A percentile compares a stretch with the other conserved stretches of the same genome.
Conservation (phyloP, 1,140 invertebrate genomes). For the Trachelipus rathkii region DNA sequence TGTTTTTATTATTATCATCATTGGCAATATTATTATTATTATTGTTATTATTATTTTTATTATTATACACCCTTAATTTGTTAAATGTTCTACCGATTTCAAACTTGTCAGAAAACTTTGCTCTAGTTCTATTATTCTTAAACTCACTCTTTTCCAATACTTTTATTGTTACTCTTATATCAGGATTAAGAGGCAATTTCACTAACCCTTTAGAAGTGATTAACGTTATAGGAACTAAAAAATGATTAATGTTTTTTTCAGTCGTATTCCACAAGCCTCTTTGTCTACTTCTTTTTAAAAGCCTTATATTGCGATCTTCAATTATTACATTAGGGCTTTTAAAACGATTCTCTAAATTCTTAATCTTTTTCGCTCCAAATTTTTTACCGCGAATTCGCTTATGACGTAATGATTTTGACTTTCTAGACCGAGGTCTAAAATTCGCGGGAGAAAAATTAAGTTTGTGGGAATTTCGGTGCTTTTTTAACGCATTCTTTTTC, state of each 20-base stretch:
- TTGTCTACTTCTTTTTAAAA: neutral
- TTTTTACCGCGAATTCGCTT: neutral
- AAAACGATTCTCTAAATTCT: neutral
- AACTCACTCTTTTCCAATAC: neutral
- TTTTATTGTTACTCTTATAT: conserved; percentile 2
- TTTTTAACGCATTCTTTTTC: neutral
- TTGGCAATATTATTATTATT: too few species aligned
- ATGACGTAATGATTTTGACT: neutral
- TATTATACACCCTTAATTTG: too few species aligned
- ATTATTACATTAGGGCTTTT: neutral
- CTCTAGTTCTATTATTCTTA: neutral
- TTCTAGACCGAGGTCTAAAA: neutral
- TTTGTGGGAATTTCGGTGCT: neutral
- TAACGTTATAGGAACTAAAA: neutral
- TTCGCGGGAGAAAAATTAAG: neutral
- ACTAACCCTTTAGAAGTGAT: neutral
- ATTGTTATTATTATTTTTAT: too few species aligned
- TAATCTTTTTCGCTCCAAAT: neutral
- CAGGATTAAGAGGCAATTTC: neutral
- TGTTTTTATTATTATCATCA: too few species aligned
- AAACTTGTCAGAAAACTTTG: too few species aligned
- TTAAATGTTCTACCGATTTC: too few species aligned
- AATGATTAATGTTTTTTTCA: neutral
- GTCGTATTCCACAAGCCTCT: neutral
- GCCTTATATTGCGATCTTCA: too few species aligned